Percentiles rank a stretch among this genome's conserved stretches.
Conservation (phyloP, 30 jellyfish, hydroid and myxozoan genomes). For the Hydractinia echinata region DNA sequence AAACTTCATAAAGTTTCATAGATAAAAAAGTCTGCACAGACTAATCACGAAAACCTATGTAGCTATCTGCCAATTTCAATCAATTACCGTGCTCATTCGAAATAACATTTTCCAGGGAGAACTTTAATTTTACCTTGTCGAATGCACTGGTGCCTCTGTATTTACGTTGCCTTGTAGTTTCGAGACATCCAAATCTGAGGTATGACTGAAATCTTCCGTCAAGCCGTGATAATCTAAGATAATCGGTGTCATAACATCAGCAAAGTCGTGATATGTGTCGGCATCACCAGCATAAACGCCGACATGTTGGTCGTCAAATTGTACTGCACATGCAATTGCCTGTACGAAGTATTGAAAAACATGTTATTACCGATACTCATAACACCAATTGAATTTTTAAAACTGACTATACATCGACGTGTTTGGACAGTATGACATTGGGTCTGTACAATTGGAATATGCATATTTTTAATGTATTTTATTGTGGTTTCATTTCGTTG, state of each 20-base stretch:
- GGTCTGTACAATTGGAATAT: no score
- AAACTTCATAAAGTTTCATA: no score
- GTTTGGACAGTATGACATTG: no score
- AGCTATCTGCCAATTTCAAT: no score
- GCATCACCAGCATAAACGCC: conserved; percentile 36
- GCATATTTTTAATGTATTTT: no score
- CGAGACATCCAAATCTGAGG: not conserved
- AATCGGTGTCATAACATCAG: conserved; percentile 14
- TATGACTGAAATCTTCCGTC: not conserved
- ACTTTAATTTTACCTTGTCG: conserved; percentile 1
- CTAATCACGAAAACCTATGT: no score
- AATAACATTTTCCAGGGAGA: not conserved
- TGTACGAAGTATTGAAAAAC: not conserved
- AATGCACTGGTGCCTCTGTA: conserved; percentile 15
- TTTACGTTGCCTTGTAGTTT: conserved; percentile 2
- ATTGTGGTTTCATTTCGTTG: no score
- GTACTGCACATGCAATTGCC: conserved; percentile 16
- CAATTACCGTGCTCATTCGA: not conserved
- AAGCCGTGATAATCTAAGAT: conserved; percentile 7
- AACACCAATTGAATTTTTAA: not conserved
- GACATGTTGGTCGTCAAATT: conserved; percentile 14
- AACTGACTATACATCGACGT: no score
- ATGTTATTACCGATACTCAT: not conserved
- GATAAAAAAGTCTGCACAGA: no score
- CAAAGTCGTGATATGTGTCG: conserved; percentile 25